Conservation (phyloP, 2,113 vertebrate genomes). For the Lagopus muta region DNA sequence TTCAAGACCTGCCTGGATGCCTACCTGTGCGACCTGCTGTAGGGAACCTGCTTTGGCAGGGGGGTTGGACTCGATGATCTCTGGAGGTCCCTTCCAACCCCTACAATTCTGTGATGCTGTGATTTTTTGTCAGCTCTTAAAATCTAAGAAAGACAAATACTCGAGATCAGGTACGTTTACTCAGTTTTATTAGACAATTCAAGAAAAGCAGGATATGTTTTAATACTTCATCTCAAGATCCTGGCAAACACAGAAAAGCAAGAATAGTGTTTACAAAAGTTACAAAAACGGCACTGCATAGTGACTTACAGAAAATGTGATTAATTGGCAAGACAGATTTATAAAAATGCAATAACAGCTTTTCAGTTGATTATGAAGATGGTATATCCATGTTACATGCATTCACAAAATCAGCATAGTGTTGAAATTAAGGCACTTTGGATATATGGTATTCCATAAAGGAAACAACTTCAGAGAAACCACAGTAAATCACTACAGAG, state of each 20-base stretch:
- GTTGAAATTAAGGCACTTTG: slow-evolving; percentile 63
- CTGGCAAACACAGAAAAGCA: background rate
- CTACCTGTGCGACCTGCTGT: too few species aligned
- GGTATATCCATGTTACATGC: background rate
- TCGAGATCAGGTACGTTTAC: slow-evolving; percentile 29
- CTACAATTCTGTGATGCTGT: too few species aligned
- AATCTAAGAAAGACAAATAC: background rate
- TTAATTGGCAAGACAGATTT: background rate
- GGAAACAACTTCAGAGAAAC: slow-evolving; percentile 21
- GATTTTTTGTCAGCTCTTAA: background rate
- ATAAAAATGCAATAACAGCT: background rate
- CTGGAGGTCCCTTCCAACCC: too few species aligned
- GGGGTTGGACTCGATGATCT: too few species aligned
- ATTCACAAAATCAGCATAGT: background rate
- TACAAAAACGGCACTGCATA: slow-evolving; percentile 22
- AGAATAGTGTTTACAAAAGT: slow-evolving; percentile 37
- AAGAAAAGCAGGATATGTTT: background rate
- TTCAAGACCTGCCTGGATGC: too few species aligned
- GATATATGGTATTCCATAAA: background rate
- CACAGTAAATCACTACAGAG: background rate
- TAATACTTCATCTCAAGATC: background rate
- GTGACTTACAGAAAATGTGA: background rate
- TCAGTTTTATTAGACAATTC: slow-evolving; percentile 49
- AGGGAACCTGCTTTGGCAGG: too few species aligned
- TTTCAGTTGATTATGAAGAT: background rate